Evolutionary conservation across 2,888 invertebrate genomes (phyloP).

Genomic region (Tetropium fuscum): DNA sequence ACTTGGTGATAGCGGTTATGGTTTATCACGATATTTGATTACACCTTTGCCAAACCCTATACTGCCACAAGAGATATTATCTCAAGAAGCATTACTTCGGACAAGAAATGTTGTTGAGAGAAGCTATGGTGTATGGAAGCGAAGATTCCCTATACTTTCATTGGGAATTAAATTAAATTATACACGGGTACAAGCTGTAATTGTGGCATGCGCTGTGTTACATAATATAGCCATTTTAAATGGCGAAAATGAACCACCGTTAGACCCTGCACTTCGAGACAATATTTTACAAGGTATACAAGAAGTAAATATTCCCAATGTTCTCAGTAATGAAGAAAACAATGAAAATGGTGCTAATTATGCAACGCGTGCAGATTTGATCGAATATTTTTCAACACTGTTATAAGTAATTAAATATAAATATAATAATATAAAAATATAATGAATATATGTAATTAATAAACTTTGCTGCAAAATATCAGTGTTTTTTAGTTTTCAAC

Average conservation of each 20-base stretch:
- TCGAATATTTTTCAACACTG: constrained; percentile 10
- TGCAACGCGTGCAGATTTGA: constrained; percentile 1
- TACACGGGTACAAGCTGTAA: constrained; percentile 13
- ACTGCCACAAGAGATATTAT: constrained; percentile 5
- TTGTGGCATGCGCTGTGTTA: constrained; percentile 10
- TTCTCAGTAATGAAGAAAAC: no score
- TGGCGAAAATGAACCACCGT: constrained; percentile 7
- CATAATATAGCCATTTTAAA: constrained; percentile 7
- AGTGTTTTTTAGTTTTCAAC: no score
- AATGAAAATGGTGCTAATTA: constrained; percentile 9
- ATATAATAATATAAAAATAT: no score
- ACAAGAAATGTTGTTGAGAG: constrained; percentile 12
- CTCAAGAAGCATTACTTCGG: constrained; percentile 6
- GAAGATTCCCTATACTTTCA: constrained; percentile 8
- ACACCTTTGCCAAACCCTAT: constrained; percentile 10
- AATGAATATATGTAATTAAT: no score
- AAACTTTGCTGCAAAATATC: no score
- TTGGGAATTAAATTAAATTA: constrained; percentile 2
- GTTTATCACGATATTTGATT: constrained; percentile 7
- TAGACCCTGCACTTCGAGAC: constrained; percentile 2
- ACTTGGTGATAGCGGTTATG: constrained; percentile 6
- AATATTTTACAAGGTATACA: constrained; percentile 12
- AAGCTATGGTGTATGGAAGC: constrained; percentile 14
- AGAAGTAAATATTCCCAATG: constrained; percentile 8
- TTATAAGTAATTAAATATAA: constrained; percentile 8